Percentiles rank a stretch among this genome's conserved stretches.
These are phyloP conservation scores for Mobula birostris DNA, from an alignment of 2,113 vertebrate genomes.

Conservation along the genomic window DNA sequence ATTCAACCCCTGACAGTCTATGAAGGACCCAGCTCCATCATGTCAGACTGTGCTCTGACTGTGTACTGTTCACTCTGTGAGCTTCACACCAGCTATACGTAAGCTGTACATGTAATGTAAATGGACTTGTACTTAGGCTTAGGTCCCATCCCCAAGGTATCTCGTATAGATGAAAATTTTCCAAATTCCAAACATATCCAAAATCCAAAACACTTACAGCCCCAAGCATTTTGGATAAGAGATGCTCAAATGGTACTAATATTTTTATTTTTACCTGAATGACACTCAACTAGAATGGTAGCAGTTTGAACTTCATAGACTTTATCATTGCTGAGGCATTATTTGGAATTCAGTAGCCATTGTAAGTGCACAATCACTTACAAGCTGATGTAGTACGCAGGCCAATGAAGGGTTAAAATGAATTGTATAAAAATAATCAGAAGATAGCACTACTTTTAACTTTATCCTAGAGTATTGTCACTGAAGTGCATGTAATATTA, in stretches of 20 bases:
- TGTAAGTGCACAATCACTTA: neutral
- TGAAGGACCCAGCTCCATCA: too few species aligned
- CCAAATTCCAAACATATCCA: too few species aligned
- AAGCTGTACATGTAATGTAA: too few species aligned
- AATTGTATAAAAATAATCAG: neutral
- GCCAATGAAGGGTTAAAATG: neutral
- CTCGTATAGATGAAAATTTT: too few species aligned
- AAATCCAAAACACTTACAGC: too few species aligned
- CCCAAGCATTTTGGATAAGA: too few species aligned
- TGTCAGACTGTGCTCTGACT: too few species aligned
- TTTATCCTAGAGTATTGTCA: neutral
- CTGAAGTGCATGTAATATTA: neutral
- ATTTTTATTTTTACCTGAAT: neutral
- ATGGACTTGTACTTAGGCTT: too few species aligned
- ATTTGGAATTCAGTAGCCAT: neutral
- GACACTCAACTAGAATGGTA: neutral
- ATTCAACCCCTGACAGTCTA: too few species aligned
- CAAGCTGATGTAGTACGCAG: neutral
- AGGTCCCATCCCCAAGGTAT: too few species aligned
- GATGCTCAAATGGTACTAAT: neutral
- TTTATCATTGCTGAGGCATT: neutral
- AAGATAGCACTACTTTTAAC: neutral
- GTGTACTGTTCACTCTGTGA: too few species aligned
- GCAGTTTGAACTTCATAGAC: neutral
- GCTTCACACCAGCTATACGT: too few species aligned